Conservation (phyloP, 2,888 invertebrate species). For the Acanthococcus lagerstroemiae region DNA sequence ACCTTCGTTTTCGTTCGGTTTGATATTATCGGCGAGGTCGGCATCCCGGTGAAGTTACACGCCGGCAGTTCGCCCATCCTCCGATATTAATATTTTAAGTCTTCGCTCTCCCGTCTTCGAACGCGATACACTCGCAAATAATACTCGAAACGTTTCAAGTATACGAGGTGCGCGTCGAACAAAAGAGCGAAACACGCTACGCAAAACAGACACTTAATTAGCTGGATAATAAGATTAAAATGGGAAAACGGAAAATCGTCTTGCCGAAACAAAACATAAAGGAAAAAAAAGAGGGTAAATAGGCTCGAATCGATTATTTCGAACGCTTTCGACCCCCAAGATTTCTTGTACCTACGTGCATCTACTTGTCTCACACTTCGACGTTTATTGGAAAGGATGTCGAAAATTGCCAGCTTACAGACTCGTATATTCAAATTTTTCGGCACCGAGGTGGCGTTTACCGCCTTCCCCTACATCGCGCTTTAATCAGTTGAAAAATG, state of each 20-base stretch:
- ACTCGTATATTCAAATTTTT: too few relatives aligned
- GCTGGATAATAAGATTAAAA: conserved; percentile 21
- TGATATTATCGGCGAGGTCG: conserved; percentile 18
- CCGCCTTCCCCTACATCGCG: too few relatives aligned
- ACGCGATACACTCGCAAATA: conserved; percentile 2
- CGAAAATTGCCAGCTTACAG: too few relatives aligned
- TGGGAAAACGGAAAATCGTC: conserved; percentile 11
- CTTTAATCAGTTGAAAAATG: too few relatives aligned
- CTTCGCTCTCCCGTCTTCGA: conserved; percentile 2
- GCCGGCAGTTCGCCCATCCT: background rate
- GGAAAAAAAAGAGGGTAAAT: too few relatives aligned
- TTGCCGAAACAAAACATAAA: background rate
- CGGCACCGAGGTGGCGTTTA: too few relatives aligned
- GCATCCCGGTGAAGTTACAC: background rate
- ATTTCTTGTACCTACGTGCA: too few relatives aligned
- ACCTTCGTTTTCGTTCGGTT: conserved; percentile 8
- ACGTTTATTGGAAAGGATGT: too few relatives aligned
- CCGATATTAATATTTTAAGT: background rate
- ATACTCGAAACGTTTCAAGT: background rate
- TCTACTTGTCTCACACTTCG: too few relatives aligned
- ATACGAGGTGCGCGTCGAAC: background rate
- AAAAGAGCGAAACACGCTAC: background rate
- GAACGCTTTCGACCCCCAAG: too few relatives aligned
- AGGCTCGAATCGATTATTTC: too few relatives aligned
- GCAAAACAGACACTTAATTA: conserved; percentile 24